phyloP scores from a whole-genome alignment of 2,113 vertebrate genomes.

The Gila orcuttii region DNA sequence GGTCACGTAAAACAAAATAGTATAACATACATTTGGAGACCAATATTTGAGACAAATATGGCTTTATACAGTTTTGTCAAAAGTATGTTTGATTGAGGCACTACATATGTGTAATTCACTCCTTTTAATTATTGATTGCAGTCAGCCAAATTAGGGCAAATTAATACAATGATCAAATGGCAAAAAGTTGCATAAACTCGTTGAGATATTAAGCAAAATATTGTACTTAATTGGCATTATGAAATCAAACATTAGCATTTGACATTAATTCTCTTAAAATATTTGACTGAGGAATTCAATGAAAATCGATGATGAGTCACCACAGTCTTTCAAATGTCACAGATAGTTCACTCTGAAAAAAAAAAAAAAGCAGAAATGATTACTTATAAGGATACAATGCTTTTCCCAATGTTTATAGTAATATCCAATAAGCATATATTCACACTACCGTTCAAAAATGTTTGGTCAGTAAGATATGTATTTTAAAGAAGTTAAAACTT shows the following conservation, averaged over 20 bases:
- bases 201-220: background rate
- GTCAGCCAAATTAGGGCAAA: background rate
- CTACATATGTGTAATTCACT: background rate
- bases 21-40: background rate
- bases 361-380: background rate
- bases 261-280: background rate
- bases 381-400: background rate
- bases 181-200: background rate
- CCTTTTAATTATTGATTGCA: background rate
- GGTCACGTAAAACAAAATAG: background rate
- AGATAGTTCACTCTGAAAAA: constrained; percentile 59
- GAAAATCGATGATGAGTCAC: constrained; percentile 9
- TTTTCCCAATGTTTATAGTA: background rate
- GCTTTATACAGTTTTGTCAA: background rate
- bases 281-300: background rate
- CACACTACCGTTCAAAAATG: too few relatives aligned
- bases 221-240: background rate
- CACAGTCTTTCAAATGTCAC: background rate
- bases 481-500: too few relatives aligned
- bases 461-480: too few relatives aligned
- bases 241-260: background rate
- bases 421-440: too few relatives aligned
- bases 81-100: background rate
- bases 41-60: background rate
- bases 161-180: background rate